Conservation (phyloP, 2,113 vertebrate species). For the Odocoileus virginianus region DNA sequence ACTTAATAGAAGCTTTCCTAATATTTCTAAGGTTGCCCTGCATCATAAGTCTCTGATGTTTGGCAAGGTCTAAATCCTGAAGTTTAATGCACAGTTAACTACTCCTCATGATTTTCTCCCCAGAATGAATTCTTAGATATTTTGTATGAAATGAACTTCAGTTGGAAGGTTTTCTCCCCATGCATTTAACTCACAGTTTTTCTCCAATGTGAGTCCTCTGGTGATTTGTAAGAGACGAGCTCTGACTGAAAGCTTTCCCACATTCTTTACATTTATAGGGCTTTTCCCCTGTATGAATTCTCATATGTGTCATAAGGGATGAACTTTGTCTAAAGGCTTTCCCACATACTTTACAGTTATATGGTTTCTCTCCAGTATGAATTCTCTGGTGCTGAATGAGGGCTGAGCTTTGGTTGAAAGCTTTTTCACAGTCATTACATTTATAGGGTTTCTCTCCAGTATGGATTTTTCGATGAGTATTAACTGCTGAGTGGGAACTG, state of each 20-base stretch:
- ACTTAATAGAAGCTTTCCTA: background rate
- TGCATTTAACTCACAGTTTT: conserved; percentile 3
- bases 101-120: background rate
- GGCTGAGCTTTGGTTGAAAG: conserved; percentile 73
- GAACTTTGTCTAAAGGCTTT: conserved; percentile 70
- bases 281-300: conserved; percentile 73
- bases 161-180: conserved; percentile 3
- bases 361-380: conserved; percentile 75
- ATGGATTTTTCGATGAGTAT: conserved; percentile 72
- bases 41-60: background rate
- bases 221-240: conserved; percentile 68
- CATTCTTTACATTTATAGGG: conserved; percentile 68
- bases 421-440: conserved; percentile 73
- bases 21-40: background rate
- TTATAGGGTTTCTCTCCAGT: conserved; percentile 73
- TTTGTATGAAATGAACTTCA: background rate
- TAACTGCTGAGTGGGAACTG: conserved; percentile 71
- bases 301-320: conserved; percentile 66
- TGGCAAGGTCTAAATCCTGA: conserved; percentile 13
- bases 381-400: conserved; percentile 73
- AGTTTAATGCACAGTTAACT: background rate
- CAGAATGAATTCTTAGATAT: background rate
- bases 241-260: conserved; percentile 68
- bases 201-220: conserved; percentile 66
- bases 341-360: conserved; percentile 64